These are phyloP conservation scores for Sterna hirundo DNA, from an alignment of 2,113 vertebrate species.

Conservation along the genomic window DNA sequence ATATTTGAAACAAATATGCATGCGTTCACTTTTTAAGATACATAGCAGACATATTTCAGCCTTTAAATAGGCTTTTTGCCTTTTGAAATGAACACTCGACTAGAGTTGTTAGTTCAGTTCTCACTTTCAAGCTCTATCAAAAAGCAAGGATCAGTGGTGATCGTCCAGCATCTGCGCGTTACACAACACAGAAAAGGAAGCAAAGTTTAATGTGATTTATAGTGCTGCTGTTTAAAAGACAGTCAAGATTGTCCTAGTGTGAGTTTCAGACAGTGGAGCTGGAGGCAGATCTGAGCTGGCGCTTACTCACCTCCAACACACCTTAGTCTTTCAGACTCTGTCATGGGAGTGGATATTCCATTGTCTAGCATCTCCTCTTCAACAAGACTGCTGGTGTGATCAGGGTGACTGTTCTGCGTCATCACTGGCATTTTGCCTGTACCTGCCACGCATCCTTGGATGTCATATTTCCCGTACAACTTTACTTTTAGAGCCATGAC, in stretches of 20 bases:
- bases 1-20: not conserved
- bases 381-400: not conserved
- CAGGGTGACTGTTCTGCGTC: not conserved
- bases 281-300: conserved; percentile 21
- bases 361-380: not conserved
- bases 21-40: not conserved
- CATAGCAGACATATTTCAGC: conserved; percentile 28
- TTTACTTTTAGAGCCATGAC: not conserved
- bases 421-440: not conserved
- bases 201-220: not conserved
- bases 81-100: not conserved
- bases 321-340: conserved; percentile 10
- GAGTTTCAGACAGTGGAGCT: not conserved
- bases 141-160: not conserved
- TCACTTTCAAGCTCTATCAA: not conserved
- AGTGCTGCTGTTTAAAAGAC: not conserved
- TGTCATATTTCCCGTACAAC: not conserved
- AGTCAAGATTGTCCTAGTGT: not conserved
- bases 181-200: not conserved
- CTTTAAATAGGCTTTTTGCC: conserved; percentile 16
- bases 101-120: not conserved
- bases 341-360: not conserved
- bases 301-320: conserved; percentile 37
- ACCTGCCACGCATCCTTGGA: not conserved
- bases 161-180: not conserved